Percentiles rank a stretch among this genome's conserved stretches.
These are phyloP conservation scores for Spermophilus dauricus DNA, from an alignment of 2,113 vertebrate genomes.

Conservation along the genomic window DNA sequence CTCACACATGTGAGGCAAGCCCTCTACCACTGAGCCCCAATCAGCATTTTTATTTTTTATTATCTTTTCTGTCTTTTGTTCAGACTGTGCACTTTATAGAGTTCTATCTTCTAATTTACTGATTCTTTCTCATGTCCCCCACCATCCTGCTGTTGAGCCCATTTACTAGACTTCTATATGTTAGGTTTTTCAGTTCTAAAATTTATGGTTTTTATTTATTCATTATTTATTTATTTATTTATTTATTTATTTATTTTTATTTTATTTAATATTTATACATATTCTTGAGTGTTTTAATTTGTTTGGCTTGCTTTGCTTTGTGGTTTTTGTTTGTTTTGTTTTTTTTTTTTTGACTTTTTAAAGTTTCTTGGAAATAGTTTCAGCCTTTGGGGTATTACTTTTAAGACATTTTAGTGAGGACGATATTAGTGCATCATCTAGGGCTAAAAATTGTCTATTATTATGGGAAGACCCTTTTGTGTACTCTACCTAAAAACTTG, in stretches of 20 bases:
- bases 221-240: too few relatives aligned
- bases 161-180: not conserved
- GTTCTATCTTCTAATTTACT: not conserved
- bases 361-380: conserved; percentile 35
- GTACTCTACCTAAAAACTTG: not conserved
- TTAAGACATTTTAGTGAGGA: conserved; percentile 5
- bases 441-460: not conserved
- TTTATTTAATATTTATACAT: too few relatives aligned
- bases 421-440: not conserved
- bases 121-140: not conserved
- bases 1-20: too few relatives aligned
- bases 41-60: not conserved
- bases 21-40: too few relatives aligned
- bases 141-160: not conserved
- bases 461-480: not conserved
- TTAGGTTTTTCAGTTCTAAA: not conserved
- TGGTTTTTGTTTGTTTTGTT: not conserved
- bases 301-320: too few relatives aligned
- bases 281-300: not conserved
- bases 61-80: not conserved
- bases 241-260: too few relatives aligned
- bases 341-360: not conserved
- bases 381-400: not conserved
- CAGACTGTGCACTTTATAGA: not conserved
- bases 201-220: conserved; percentile 25